Percentiles rank a stretch among this genome's conserved stretches.
Evolutionary conservation across 2,888 invertebrate species (phyloP).

Genomic region (Cephalotes varians): DNA sequence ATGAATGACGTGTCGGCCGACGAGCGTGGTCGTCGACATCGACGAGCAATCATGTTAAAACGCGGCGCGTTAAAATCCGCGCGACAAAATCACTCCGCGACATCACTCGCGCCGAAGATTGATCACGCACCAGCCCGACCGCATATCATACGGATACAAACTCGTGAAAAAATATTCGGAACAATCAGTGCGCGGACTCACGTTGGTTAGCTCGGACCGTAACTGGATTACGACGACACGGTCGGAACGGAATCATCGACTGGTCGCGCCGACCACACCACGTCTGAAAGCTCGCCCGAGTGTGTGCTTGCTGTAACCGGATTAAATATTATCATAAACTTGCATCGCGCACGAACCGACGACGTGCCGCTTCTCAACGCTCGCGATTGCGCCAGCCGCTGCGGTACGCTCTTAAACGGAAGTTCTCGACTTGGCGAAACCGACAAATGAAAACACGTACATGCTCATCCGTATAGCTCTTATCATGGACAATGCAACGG

Average conservation of each 20-base stretch:
- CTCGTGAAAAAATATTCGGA: conserved; percentile 51
- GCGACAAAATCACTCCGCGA: not conserved
- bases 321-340: conserved; percentile 84
- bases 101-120: not conserved
- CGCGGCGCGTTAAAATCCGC: conserved; percentile 13
- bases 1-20: conserved; percentile 21
- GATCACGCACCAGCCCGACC: not conserved
- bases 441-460: not conserved
- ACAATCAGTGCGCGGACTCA: conserved; percentile 35
- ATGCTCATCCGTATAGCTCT: not conserved
- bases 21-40: conserved; percentile 11
- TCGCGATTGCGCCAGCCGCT: not conserved
- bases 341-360: conserved; percentile 60
- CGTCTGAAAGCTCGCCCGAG: not conserved
- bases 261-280: conserved; percentile 68
- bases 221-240: conserved; percentile 80
- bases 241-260: conserved; percentile 78
- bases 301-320: conserved; percentile 74
- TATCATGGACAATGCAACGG: too few species aligned
- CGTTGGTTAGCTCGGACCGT: conserved; percentile 70
- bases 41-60: not conserved
- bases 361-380: not conserved
- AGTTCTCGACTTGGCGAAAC: not conserved
- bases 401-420: not conserved
- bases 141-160: too few species aligned